Base-by-base conservation (phyloP, 2,888 invertebrate genomes). In the Synergus laeviventris region DNA sequence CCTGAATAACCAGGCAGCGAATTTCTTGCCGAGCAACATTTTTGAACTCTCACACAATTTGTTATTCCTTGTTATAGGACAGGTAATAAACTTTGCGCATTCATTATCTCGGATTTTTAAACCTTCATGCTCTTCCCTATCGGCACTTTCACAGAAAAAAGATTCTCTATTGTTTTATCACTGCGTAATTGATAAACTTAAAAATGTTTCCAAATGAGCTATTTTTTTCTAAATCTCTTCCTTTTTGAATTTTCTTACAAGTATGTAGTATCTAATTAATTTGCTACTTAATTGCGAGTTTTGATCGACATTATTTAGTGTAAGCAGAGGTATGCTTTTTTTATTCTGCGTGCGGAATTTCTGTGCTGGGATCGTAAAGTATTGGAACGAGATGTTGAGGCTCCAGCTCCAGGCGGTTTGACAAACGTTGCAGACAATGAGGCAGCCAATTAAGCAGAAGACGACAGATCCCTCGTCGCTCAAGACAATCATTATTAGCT, bases 401-500 rank as follows among this genome's bases (percentile, higher is more conserved):
- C 12, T 56, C 66, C 45, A 39, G 64, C 64, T 56, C 21, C 21
- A 24, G 56, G 64, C 64, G 64, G 64, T 64, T 64, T 64, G 64
- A 64, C 64, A 64, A 45, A 70, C 66, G 42, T 66, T 56, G 42
- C 66, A 42, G 66, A 42, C 66, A 66, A 21, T 64, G 66, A 66
- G 66, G 31, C 45, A 70, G 66, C 66, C 66, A 70, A 70, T 70
- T 70, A 70, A 70, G 66, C 66, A 31, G 45, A 70, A 70, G 49
- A 70, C 66, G 66, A 70, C 66, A 70, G 66, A 70, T 70, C 66
- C 66, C 66, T 70, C 42, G 66, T 70, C 66, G 66, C 45, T 66
- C 66, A 66, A 70, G 66, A 70, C 66, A 70, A 70, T 66, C 66
- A 66, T 70, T 70, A 70, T 70, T 70, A 70, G 66, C 66, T 70